Conservation (phyloP, 1,140 invertebrate species). For the Drosophila willistoni region DNA sequence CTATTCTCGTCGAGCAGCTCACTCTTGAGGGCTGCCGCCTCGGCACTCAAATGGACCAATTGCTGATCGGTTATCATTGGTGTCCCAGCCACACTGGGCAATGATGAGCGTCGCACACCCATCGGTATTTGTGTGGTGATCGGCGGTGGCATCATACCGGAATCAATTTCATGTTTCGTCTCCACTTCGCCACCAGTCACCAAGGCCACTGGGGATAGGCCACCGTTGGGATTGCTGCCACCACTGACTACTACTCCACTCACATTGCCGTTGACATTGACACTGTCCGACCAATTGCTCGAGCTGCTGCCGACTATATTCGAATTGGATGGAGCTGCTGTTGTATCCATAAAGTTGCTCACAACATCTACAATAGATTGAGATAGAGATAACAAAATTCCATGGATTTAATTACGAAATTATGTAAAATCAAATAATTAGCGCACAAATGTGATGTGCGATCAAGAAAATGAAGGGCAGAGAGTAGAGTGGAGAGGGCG, state of each 20-base stretch:
- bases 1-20: slow-evolving; percentile 89
- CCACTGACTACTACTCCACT: not conserved
- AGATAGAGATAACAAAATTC: not conserved
- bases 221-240: not conserved
- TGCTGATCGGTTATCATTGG: slow-evolving; percentile 80
- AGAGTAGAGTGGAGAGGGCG: not conserved
- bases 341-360: slow-evolving; percentile 70
- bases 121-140: slow-evolving; percentile 84
- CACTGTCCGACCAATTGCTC: slow-evolving; percentile 1
- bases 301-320: not conserved
- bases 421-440: slow-evolving; percentile 12
- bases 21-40: slow-evolving; percentile 86
- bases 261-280: slow-evolving; percentile 2
- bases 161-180: slow-evolving; percentile 84
- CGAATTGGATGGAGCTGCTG: slow-evolving; percentile 27
- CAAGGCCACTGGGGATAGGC: slow-evolving; percentile 12
- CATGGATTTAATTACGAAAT: slow-evolving; percentile 6
- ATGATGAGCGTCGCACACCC: slow-evolving; percentile 85
- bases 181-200: slow-evolving; percentile 46
- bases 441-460: not conserved
- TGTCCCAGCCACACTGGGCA: slow-evolving; percentile 46
- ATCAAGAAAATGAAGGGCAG: not conserved
- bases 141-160: slow-evolving; percentile 87
- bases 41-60: slow-evolving; percentile 69
- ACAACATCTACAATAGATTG: slow-evolving; percentile 70